phyloP scores from a whole-genome alignment of 2,113 vertebrate genomes.

The Kryptolebias marmoratus region DNA sequence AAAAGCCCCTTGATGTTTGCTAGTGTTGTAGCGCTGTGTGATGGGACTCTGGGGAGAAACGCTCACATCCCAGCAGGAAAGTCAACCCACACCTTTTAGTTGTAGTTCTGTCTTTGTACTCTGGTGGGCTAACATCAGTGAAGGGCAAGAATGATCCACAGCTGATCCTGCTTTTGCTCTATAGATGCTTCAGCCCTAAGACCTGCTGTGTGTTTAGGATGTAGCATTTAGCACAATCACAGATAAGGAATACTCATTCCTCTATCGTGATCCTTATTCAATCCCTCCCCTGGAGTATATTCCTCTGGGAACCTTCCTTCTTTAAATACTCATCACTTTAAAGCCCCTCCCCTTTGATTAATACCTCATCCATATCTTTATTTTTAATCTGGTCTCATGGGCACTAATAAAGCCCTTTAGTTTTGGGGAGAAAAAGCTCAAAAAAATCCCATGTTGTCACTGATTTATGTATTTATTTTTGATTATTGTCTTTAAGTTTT shows the following conservation, averaged over 20 bases:
- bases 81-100: slow-evolving; percentile 43
- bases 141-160: slow-evolving; percentile 45
- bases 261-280: slow-evolving; percentile 5
- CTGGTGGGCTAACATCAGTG: slow-evolving; percentile 50
- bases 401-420: no score
- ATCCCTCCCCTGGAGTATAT: not conserved
- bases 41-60: slow-evolving; percentile 64
- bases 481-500: no score
- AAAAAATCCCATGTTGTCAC: no score
- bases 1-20: slow-evolving; percentile 66
- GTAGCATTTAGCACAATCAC: slow-evolving; percentile 32
- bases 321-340: slow-evolving; percentile 41
- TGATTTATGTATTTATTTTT: no score
- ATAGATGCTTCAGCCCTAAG: slow-evolving; percentile 11
- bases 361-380: slow-evolving; percentile 2
- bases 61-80: slow-evolving; percentile 61
- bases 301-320: slow-evolving; percentile 23
- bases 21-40: slow-evolving; percentile 56
- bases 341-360: slow-evolving; percentile 28
- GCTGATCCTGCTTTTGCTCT: slow-evolving; percentile 42
- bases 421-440: no score
- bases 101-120: slow-evolving; percentile 39
- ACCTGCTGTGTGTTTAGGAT: slow-evolving; percentile 16
- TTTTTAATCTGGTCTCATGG: not conserved
- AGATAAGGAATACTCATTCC: slow-evolving; percentile 10